Evolutionary conservation across 2,113 vertebrate species (phyloP), one percentile per base, ranked within the genome.

Genomic region (Chloroceryle aenea): DNA sequence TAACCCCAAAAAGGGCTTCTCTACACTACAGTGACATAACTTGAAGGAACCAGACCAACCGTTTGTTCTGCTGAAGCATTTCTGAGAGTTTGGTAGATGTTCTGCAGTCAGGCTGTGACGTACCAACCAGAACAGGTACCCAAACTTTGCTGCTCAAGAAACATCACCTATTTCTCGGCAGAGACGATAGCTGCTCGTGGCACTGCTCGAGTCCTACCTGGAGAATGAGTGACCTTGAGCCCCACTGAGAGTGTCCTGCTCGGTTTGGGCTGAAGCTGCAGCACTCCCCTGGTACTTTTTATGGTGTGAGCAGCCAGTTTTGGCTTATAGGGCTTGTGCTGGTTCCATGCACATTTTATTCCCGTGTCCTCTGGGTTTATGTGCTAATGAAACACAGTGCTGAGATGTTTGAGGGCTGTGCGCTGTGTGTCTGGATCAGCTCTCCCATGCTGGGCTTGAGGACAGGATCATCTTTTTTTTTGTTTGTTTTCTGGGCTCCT

Each of bases 351-450:
- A 1, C 45, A 56, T 90, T 95, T 93, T 71, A 89, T 92, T 92
- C 69, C 68, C 4, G 0, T 66, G 59, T 95, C 85, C 42, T 62
- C 86, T 89, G 94, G 88, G 90, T 93, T 92, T 86, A 77, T 36
- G 68, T 55, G 68, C 73, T 96, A 95, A 96, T 93, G 89, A 96
- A 96, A 96, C 50, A 71, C 96, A 96, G 90, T 52, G 29, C 47
- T 0, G 30, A 81, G 64, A 73, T 67, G 76, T 68, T 53, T 50
- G 88, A 93, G 88, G 59, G 83, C 76, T 90, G 75, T 15, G 12
- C 74, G 85, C 71, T 83, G 2, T 95, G 72, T 89, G 79, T 69
- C 73, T 90, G 75, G 63, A 92, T 86, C 89, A 90, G 48, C 72
- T 86, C 75, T 74, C 50, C 9, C 94, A 59, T 78, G 76, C 96